These are phyloP conservation scores for Drosophila ochracea DNA, from an alignment of 2,888 invertebrate genomes.

Conservation along the genomic window DNA sequence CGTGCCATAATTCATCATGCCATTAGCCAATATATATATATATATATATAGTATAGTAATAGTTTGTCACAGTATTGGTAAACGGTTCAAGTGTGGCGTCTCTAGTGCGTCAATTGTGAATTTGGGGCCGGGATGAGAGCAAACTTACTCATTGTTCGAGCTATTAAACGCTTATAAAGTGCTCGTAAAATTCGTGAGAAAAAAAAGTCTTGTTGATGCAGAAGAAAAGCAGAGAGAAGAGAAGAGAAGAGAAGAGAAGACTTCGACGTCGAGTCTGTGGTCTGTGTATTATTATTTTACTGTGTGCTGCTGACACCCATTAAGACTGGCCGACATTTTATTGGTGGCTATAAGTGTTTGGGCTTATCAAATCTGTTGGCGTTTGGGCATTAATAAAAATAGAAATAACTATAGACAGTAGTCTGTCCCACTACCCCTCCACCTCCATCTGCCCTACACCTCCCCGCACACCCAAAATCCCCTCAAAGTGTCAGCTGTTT, in stretches of 20 bases:
- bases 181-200: slow-evolving; percentile 72
- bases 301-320: slow-evolving; percentile 71
- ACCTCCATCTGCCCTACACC: too few species aligned
- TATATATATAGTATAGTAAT: slow-evolving; percentile 38
- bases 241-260: background rate
- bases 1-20: slow-evolving; percentile 72
- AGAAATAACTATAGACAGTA: slow-evolving; percentile 39
- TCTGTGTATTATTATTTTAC: slow-evolving; percentile 67
- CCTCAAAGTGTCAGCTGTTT: slow-evolving; percentile 55
- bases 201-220: slow-evolving; percentile 17
- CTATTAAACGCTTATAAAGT: slow-evolving; percentile 78
- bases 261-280: background rate
- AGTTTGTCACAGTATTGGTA: slow-evolving; percentile 51
- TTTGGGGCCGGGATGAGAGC: slow-evolving; percentile 5
- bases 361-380: slow-evolving; percentile 72
- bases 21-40: slow-evolving; percentile 64
- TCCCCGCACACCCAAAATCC: background rate
- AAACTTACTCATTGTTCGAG: slow-evolving; percentile 65
- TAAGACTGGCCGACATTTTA: slow-evolving; percentile 76
- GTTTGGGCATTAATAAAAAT: slow-evolving; percentile 67
- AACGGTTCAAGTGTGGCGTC: slow-evolving; percentile 57
- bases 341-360: slow-evolving; percentile 70
- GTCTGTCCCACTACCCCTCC: background rate
- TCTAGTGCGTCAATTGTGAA: slow-evolving; percentile 64
- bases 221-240: background rate